A percentile compares a stretch with the other conserved stretches of the same genome.
Conservation (phyloP, 2,888 invertebrate genomes). For the Drosophila subquinaria region DNA sequence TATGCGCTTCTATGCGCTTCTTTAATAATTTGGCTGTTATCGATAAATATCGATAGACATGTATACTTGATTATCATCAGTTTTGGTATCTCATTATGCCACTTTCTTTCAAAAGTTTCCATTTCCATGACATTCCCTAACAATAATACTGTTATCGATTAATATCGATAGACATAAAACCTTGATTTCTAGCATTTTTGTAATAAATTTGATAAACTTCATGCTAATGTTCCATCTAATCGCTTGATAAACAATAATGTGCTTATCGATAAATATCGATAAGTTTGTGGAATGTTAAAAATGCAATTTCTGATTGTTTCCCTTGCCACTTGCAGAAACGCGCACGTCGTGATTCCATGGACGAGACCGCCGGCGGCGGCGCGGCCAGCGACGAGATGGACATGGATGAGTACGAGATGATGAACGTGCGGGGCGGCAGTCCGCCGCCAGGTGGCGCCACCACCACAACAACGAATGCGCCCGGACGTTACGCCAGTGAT, state of each 20-base stretch:
- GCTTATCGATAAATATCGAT: not conserved
- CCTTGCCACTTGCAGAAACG: conserved; percentile 55
- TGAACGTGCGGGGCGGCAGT: conserved; percentile 92
- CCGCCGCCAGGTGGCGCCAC: conserved; percentile 85
- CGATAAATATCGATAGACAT: conserved; percentile 7
- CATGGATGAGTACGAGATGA: conserved; percentile 92
- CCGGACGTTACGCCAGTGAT: conserved; percentile 38
- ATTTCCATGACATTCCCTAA: no score
- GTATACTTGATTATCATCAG: no score
- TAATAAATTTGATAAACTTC: no score
- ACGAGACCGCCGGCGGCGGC: conserved; percentile 66
- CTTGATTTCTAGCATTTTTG: no score
- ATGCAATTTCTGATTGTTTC: not conserved
- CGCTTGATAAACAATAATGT: not conserved
- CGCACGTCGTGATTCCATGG: conserved; percentile 48
- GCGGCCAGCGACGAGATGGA: conserved; percentile 82
- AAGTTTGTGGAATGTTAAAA: not conserved
- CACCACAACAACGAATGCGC: not conserved
- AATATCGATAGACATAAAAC: not conserved
- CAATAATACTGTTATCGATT: not conserved
- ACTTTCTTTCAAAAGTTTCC: not conserved
- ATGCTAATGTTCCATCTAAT: not conserved
- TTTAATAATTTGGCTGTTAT: not conserved
- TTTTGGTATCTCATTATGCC: not conserved
- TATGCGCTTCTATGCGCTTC: not conserved